These are phyloP conservation scores for Pituophis catenifer DNA, from an alignment of 2,113 vertebrate species.

Conservation along the genomic window DNA sequence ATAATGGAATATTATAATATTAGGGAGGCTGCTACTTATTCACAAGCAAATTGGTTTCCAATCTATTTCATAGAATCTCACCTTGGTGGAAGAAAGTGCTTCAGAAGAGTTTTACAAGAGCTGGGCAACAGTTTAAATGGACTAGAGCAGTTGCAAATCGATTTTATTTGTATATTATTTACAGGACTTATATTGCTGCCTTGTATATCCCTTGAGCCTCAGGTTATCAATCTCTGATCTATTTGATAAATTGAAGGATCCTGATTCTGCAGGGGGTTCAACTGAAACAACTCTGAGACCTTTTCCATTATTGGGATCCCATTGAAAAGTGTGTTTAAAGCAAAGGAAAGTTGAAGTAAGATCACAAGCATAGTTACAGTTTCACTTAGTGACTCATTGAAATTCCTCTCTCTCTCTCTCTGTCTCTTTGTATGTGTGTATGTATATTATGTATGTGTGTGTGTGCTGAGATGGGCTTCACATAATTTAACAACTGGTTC, in stretches of 20 bases:
- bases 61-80: background rate
- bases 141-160: background rate
- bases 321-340: background rate
- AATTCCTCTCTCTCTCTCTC: too few relatives aligned
- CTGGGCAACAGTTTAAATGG: background rate
- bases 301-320: background rate
- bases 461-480: too few relatives aligned
- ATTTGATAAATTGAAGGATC: background rate
- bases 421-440: too few relatives aligned
- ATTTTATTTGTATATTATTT: background rate
- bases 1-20: constrained; percentile 6
- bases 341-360: too few relatives aligned
- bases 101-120: background rate
- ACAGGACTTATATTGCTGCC: background rate
- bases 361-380: too few relatives aligned
- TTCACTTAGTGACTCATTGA: too few relatives aligned
- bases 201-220: background rate
- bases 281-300: background rate
- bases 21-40: background rate
- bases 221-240: background rate
- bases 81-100: background rate
- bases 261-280: background rate
- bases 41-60: constrained; percentile 8
- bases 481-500: too few relatives aligned
- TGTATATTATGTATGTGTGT: too few relatives aligned